These are phyloP conservation scores for Limosa lapponica DNA, from an alignment of 2,797 vertebrate genomes.

Conservation along the genomic window DNA sequence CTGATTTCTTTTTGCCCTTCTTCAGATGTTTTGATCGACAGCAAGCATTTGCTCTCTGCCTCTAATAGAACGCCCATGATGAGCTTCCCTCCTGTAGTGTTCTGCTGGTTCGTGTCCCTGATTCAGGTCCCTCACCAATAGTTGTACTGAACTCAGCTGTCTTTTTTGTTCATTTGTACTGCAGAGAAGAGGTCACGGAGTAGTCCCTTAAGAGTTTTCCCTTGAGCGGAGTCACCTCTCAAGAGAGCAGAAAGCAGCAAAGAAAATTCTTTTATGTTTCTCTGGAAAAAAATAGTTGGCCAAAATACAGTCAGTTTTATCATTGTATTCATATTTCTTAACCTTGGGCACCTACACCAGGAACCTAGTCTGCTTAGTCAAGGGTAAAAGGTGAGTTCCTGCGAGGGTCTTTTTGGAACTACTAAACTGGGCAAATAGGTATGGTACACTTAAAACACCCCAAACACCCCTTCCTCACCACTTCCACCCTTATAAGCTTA, in stretches of 20 bases:
- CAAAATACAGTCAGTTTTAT: neutral
- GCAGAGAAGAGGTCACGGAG: neutral
- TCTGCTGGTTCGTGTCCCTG: neutral
- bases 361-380: neutral
- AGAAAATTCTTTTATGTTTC: neutral
- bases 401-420: neutral
- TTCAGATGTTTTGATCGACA: neutral
- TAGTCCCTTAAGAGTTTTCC: neutral
- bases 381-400: neutral
- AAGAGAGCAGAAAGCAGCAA: neutral
- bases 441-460: neutral
- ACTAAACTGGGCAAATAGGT: neutral
- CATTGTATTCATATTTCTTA: neutral
- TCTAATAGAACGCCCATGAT: neutral
- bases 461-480: rapidly evolving
- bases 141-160: neutral
- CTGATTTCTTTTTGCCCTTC: neutral
- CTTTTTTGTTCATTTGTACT: neutral
- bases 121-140: neutral
- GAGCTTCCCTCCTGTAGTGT: neutral
- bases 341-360: neutral
- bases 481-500: neutral
- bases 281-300: neutral
- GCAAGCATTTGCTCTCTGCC: neutral
- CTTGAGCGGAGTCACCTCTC: neutral